phyloP scores from a whole-genome alignment of 2,113 vertebrate genomes.

The Daboia siamensis region DNA sequence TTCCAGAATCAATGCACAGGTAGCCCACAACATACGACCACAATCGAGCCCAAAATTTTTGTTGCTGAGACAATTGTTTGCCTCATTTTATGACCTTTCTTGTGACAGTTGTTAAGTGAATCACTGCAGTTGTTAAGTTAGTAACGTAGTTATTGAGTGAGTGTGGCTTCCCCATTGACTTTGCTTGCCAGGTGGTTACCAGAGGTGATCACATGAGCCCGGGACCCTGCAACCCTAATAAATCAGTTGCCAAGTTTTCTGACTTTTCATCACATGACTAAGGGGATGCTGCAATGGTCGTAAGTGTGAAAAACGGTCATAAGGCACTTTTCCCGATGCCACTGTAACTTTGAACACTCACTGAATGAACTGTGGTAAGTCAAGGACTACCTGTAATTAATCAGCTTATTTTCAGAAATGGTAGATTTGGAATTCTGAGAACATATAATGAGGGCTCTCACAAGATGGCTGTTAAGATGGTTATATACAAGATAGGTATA shows the following conservation, averaged over 20 bases:
- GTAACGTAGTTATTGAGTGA: neutral
- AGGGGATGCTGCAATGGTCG: neutral
- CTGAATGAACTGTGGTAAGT: neutral
- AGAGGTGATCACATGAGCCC: neutral
- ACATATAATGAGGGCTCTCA: neutral
- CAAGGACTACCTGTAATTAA: neutral
- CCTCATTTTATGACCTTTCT: neutral
- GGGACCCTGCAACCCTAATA: neutral
- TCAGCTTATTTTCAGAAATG: neutral
- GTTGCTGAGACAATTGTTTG: neutral
- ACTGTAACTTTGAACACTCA: neutral
- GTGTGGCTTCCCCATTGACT: neutral
- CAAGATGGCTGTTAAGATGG: neutral
- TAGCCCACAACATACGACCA: neutral
- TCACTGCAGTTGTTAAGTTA: neutral
- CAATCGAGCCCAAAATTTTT: neutral
- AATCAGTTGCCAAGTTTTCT: neutral
- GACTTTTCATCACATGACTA: neutral
- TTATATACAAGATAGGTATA: neutral
- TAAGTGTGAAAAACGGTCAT: neutral
- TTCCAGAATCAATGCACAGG: neutral
- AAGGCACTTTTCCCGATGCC: neutral
- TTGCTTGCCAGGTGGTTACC: neutral
- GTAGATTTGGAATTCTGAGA: neutral
- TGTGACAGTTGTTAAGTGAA: neutral